Base-by-base conservation (phyloP, 1,140 invertebrate genomes). In the Rhyacophila brunnea region DNA sequence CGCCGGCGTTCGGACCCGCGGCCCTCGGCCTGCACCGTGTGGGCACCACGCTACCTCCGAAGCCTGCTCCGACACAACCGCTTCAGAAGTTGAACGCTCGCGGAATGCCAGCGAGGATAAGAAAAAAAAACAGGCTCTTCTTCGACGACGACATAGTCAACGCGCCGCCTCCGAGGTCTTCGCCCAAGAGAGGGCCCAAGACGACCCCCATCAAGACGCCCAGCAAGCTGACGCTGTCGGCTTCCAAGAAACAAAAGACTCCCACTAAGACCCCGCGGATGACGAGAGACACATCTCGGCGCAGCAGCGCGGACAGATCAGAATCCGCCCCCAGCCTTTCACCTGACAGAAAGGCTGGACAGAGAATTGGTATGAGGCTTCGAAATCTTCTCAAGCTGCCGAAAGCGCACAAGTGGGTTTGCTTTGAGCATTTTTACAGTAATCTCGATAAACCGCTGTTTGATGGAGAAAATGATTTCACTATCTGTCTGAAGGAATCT, bases 401-500 rank as follows among this genome's bases (percentile, higher is more conserved):
- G 0, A 99, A 99, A 81, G 96, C 96, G 15, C 96, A 99, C 74
- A 96, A 96, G 80, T 99, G 95, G 95, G 95, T 98, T 1, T 98
- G 94, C 71, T 98, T 95, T 77, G 97, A 99, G 74, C 99, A 95
- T 89, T 99, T 99, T 79, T 99, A 99, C 73, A 98, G 95, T 67
- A 98, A 97, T 71, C 90, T 99, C 66, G 96, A 99, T 74, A 93
- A 91, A 69, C 89, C 93, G 44, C 78, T 99, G 7, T 98, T 99
- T 78, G 85, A 93, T 64, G 93, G 93, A 45, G 93, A 98, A 68
- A 98, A 98, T 80, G 96, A 99, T 79, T 99, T 99, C 71, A 90
- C 90, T 77, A 89, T 94, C 44, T 97, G 95, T 71, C 76, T 99
- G 13, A 90, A 88, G 71, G 96, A 98, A 74, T 90, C 92, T 5